Evolutionary conservation across 2,113 vertebrate species (phyloP), one percentile per base, ranked within the genome.

Genomic region (Melanerpes formicivorus): DNA sequence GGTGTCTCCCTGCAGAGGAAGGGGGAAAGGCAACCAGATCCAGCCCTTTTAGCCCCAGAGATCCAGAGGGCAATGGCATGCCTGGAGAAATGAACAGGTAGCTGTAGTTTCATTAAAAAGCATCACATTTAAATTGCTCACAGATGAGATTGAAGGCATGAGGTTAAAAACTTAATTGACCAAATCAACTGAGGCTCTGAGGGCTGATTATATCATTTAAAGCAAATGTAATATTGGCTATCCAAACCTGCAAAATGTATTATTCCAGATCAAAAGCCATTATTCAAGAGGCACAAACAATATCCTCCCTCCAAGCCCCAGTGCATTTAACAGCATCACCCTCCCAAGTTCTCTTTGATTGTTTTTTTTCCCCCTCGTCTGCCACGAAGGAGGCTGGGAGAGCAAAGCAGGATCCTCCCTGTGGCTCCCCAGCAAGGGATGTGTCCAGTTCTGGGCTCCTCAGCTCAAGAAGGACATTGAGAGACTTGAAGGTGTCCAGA

Each of bases 151-250:
- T 96, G 93, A 96, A 95, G 90, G 95, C 91, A 95, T 9, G 82
- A 97, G 95, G 95, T 95, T 97, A 97, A 96, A 96, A 96, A 95
- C 92, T 96, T 97, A 97, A 98, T 97, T 97, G 96, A 89, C 94
- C 95, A 97, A 97, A 96, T 95, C 94, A 93, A 84, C 69, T 71
- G 84, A 95, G 94, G 94, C 8, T 8, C 88, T 10, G 2, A 94
- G 80, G 84, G 95, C 93, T 96, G 95, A 95, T 96, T 96, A 95
- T 96, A 95, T 95, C 25, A 74, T 95, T 94, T 93, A 72, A 93
- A 93, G 93, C 78, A 95, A 97, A 96, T 86, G 95, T 52, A 80
- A 93, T 97, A 95, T 96, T 82, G 91, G 93, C 94, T 86, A 93
- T 94, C 94, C 94, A 90, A 92, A 83, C 26, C 21, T 9, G 14